Percentiles rank a stretch among this genome's conserved stretches.
phyloP scores from a whole-genome alignment of 2,888 invertebrate species.

The Eristalis tenax region DNA sequence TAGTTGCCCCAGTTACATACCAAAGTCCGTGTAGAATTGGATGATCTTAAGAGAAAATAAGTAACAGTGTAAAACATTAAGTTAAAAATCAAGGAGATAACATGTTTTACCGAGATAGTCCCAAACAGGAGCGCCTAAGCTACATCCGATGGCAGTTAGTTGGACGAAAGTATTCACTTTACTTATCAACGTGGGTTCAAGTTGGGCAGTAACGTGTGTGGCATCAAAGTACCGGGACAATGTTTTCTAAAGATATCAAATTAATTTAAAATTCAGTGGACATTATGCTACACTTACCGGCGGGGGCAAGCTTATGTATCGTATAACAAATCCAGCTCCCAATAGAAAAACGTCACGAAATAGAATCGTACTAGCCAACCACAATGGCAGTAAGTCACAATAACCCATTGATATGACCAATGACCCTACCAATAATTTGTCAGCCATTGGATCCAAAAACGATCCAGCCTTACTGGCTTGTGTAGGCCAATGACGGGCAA shows the following conservation, averaged over 20 bases:
- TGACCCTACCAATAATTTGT: slow-evolving; percentile 95
- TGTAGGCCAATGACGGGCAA: slow-evolving; percentile 94
- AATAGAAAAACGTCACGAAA: slow-evolving; percentile 92
- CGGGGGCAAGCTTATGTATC: slow-evolving; percentile 93
- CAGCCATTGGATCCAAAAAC: slow-evolving; percentile 97
- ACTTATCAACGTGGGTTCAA: slow-evolving; percentile 95
- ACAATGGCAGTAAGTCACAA: slow-evolving; percentile 91
- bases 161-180: slow-evolving; percentile 97
- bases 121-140: slow-evolving; percentile 95
- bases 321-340: slow-evolving; percentile 92
- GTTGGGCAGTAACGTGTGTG: slow-evolving; percentile 94
- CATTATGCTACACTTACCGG: slow-evolving; percentile 86
- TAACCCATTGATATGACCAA: slow-evolving; percentile 93
- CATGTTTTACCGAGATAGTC: slow-evolving; percentile 84
- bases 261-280: neutral
- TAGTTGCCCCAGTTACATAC: slow-evolving; percentile 93
- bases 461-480: slow-evolving; percentile 97
- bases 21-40: slow-evolving; percentile 89
- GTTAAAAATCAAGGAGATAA: neutral
- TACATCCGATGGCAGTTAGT: slow-evolving; percentile 90
- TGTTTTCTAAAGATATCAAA: slow-evolving; percentile 86
- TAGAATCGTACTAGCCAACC: slow-evolving; percentile 91
- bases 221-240: slow-evolving; percentile 93
- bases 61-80: neutral
- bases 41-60: slow-evolving; percentile 83